phyloP scores from a whole-genome alignment of 2,113 vertebrate species.

The Piprites chloris region DNA sequence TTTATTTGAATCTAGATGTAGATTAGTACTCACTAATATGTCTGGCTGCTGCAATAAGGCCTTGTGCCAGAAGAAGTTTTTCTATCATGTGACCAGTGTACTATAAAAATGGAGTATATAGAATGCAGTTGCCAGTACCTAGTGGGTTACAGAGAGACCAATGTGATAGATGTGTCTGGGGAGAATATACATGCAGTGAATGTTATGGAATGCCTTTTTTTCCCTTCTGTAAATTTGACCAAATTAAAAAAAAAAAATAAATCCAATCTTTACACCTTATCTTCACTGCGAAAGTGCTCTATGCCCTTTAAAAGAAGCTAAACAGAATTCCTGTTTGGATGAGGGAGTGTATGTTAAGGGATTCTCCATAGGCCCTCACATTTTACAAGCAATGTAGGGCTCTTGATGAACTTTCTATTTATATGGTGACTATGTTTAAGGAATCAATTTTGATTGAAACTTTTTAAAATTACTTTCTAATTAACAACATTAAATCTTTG shows the following conservation, averaged over 20 bases:
- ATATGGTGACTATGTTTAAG: neutral
- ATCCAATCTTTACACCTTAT: neutral
- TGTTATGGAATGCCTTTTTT: neutral
- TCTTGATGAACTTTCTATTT: neutral
- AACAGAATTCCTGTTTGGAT: neutral
- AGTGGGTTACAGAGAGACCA: neutral
- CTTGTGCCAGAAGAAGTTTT: neutral
- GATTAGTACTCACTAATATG: neutral
- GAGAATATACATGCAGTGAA: neutral
- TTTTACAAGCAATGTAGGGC: neutral
- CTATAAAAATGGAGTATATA: neutral
- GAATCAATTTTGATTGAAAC: neutral
- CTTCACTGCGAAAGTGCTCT: neutral
- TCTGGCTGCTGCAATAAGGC: neutral
- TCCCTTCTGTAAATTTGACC: neutral
- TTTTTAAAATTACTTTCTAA: neutral
- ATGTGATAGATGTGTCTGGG: neutral
- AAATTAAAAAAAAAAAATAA: neutral
- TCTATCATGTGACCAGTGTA: neutral
- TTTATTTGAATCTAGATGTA: slow-evolving; percentile 2
- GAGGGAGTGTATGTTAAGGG: neutral
- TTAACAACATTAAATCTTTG: neutral
- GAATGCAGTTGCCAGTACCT: neutral
- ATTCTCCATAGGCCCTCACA: neutral
- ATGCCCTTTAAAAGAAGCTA: neutral